Base-by-base conservation (phyloP, 2,113 vertebrate genomes). In the Talpa occidentalis region DNA sequence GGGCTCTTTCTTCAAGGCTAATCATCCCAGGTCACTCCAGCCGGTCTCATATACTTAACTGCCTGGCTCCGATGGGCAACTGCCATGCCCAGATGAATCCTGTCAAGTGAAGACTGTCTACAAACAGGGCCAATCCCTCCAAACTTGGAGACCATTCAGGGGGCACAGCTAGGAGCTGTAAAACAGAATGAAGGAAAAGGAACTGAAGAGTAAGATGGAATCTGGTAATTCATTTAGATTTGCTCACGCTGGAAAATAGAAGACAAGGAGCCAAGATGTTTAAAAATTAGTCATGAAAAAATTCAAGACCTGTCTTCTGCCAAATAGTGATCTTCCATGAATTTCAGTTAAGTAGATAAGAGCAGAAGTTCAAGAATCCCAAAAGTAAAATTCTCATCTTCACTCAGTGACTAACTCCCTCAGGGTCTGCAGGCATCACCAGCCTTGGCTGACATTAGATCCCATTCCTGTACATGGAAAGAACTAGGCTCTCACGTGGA, bases 321-420 rank as follows among this genome's bases (percentile, higher is more conserved):
- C 26, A 0, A 94, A 42, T 85, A 77, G 89, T 60, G 32, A 69
- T 40, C 26, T 89, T 64, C 62, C 37, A 47, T n/a, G n/a, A 90
- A 73, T 94, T 85, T 87, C 64, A 84, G 19, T 54, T 62, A 42
- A 88, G 40, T 60, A 59, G 21, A 79, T 69, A 92, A 64, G 5
- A 95, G 8, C 32, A 76, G 10, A 17, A 10, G 6, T 40, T 56
- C 73, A 81, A 73, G 49, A 49, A 44, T 66, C 47, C 60, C 11
- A n/a, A 92, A 78, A 35, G 21, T 35, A 15, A 30, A 60, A n/a
- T 77, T 64, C 11, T 49, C 10, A 28, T 40, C 24, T 67, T 73
- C 10, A 32, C 11, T 44, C 28, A 19, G 32, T 60, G 35, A 35
- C 44, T 84, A 16, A 52, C 7, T 90, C 26, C 8, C 32, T 52